These are phyloP conservation scores for Tonatia bakeri DNA, from an alignment of 2,113 vertebrate genomes.

Conservation along the genomic window DNA sequence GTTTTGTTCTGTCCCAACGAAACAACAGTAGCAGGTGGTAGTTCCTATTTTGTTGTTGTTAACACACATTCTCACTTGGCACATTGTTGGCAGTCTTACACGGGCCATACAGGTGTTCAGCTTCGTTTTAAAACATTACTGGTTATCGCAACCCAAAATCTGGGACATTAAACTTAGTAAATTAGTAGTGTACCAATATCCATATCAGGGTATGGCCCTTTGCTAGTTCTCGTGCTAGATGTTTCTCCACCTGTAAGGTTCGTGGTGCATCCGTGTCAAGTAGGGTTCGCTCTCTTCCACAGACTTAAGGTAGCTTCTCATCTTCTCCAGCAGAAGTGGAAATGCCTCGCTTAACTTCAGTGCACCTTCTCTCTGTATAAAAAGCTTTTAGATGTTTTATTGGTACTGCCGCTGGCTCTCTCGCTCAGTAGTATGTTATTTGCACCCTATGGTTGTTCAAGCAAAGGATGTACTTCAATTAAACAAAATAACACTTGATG, in stretches of 20 bases:
- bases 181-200: background rate
- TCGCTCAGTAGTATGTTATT: conserved; percentile 67
- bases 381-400: conserved; percentile 59
- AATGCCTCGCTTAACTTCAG: background rate
- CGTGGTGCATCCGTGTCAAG: background rate
- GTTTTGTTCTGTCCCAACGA: background rate
- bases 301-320: background rate
- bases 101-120: background rate
- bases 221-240: background rate
- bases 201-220: background rate
- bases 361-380: background rate
- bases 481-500: conserved; percentile 60
- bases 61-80: background rate
- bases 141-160: background rate
- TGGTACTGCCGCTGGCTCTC: conserved; percentile 55
- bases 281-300: background rate
- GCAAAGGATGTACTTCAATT: conserved; percentile 58
- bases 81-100: background rate
- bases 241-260: background rate
- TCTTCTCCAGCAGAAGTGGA: background rate
- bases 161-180: background rate
- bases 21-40: background rate
- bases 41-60: background rate
- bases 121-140: background rate
- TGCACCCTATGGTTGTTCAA: conserved; percentile 21